Evolutionary conservation across 2,113 vertebrate genomes (phyloP).

Genomic region (Tragelaphus scriptus): DNA sequence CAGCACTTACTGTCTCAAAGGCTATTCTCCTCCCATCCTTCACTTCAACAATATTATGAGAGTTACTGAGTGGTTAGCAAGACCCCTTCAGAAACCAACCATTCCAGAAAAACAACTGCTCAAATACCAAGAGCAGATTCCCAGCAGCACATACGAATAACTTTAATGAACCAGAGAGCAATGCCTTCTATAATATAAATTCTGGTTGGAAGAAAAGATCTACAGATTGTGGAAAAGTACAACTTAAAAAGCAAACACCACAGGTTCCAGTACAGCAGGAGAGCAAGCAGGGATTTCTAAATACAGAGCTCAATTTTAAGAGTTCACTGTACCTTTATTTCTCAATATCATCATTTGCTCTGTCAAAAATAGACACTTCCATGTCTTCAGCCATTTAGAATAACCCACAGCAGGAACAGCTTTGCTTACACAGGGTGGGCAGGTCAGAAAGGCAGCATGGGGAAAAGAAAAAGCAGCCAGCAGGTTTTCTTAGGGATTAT

Average conservation of each 20-base stretch:
- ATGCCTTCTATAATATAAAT: conserved; percentile 17
- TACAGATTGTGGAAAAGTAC: conserved; percentile 48
- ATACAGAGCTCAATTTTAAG: conserved; percentile 54
- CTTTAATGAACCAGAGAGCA: conserved; percentile 41
- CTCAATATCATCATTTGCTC: conserved; percentile 64
- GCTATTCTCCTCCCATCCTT: not conserved
- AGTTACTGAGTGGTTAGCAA: conserved; percentile 36
- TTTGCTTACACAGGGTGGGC: conserved; percentile 6
- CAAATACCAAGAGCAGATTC: conserved; percentile 6
- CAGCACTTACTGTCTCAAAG: not conserved
- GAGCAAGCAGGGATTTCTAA: conserved; percentile 56
- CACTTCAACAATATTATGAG: conserved; percentile 19
- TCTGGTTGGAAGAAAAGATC: conserved; percentile 21
- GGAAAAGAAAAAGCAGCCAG: conserved; percentile 34
- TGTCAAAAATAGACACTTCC: conserved; percentile 67
- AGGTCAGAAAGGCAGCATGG: conserved; percentile 9
- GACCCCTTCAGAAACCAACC: conserved; percentile 27
- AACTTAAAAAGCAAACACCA: conserved; percentile 58
- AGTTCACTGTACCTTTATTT: conserved; percentile 67
- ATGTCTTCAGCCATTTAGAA: conserved; percentile 60
- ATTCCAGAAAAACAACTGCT: conserved; percentile 47
- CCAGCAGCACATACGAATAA: conserved; percentile 46
- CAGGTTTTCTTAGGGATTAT: conserved; percentile 9
- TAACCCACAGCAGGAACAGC: conserved; percentile 52
- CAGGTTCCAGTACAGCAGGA: conserved; percentile 38